A percentile compares a stretch with the other conserved stretches of the same genome.
These are phyloP conservation scores for Trichonephila inaurata DNA, from an alignment of 1,140 invertebrate genomes.

Conservation along the genomic window DNA sequence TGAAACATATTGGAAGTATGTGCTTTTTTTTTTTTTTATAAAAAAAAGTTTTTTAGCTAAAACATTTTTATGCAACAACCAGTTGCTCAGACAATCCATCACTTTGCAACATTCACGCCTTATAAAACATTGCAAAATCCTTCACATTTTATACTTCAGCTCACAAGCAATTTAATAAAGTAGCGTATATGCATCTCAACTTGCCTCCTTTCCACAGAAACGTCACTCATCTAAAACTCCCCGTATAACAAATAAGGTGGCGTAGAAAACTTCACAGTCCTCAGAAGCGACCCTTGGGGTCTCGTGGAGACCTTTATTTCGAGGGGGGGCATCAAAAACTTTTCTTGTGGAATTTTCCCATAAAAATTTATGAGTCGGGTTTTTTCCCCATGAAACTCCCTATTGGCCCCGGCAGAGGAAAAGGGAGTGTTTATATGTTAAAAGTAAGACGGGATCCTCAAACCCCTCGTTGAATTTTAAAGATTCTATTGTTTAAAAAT, in stretches of 20 bases:
- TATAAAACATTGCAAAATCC: not conserved
- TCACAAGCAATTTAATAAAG: not conserved
- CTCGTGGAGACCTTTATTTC: not conserved
- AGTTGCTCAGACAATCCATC: not conserved
- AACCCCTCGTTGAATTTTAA: constrained; percentile 69
- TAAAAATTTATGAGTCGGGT: constrained; percentile 71
- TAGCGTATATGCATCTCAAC: not conserved
- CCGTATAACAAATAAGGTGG: not conserved
- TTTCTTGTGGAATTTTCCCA: constrained; percentile 65
- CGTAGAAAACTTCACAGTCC: not conserved
- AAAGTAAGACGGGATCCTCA: constrained; percentile 14
- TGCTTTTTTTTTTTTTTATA: too few species aligned
- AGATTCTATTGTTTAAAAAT: constrained; percentile 61
- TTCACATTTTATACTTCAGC: not conserved
- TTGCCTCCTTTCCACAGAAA: not conserved
- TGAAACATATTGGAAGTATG: too few species aligned
- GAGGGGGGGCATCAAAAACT: constrained; percentile 33
- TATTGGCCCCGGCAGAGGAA: not conserved
- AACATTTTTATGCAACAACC: not conserved
- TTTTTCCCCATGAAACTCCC: not conserved
- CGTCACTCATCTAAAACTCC: not conserved
- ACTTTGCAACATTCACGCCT: not conserved
- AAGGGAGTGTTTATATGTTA: constrained; percentile 69
- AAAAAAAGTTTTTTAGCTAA: too few species aligned
- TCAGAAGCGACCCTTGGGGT: constrained; percentile 31